Percentiles rank a stretch among this genome's conserved stretches.
Evolutionary conservation across 2,797 vertebrate genomes (phyloP).

Genomic region (Brotula barbata): DNA sequence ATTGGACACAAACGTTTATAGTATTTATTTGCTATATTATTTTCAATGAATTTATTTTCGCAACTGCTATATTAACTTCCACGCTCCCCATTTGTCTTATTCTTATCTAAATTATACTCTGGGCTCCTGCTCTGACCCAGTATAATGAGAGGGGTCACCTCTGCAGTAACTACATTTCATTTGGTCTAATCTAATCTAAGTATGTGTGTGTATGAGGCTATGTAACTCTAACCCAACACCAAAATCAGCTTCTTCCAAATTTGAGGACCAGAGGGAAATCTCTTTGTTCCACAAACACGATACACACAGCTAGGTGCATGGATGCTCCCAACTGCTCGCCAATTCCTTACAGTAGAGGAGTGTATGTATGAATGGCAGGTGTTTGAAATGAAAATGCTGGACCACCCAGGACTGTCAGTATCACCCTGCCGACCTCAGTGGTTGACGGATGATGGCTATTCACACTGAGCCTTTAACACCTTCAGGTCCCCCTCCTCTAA

Average conservation of each 20-base stretch:
- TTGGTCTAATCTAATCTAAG: not conserved
- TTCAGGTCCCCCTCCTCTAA: constrained; percentile 53
- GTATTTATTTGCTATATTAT: not conserved
- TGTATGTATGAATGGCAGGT: constrained; percentile 60
- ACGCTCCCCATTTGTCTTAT: not conserved
- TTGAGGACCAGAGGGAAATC: not conserved
- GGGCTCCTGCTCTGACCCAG: not conserved
- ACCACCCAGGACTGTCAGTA: constrained; percentile 71
- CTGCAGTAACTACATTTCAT: not conserved
- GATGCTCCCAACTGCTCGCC: constrained; percentile 39
- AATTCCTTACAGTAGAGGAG: constrained; percentile 67
- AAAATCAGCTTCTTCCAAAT: constrained; percentile 2
- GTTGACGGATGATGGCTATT: constrained; percentile 75
- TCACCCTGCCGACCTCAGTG: constrained; percentile 54
- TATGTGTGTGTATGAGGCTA: not conserved
- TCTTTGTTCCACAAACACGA: constrained; percentile 10
- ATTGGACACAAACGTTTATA: constrained; percentile 2
- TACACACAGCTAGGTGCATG: not conserved
- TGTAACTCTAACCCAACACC: not conserved
- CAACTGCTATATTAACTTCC: not conserved
- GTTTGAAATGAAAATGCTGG: constrained; percentile 64
- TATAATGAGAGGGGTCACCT: not conserved
- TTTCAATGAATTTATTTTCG: not conserved
- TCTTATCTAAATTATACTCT: not conserved
- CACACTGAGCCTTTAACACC: constrained; percentile 72